Evolutionary conservation across 2,113 vertebrate species (phyloP).

Genomic region (Brachypteracias leptosomus): DNA sequence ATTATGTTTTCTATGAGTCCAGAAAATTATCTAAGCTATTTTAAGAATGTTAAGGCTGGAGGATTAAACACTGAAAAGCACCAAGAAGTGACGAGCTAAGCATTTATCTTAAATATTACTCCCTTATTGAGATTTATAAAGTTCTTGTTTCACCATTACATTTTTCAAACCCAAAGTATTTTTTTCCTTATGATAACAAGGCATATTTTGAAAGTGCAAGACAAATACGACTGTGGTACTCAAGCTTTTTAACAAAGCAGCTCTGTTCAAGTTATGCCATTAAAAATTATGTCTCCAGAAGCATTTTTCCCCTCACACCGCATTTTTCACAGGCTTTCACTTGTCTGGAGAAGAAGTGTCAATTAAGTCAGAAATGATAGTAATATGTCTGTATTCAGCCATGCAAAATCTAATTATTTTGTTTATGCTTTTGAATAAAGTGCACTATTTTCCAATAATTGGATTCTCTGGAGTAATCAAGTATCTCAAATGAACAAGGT

Average conservation of each 20-base stretch:
- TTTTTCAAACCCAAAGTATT: neutral
- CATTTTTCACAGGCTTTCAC: neutral
- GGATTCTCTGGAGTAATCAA: neutral
- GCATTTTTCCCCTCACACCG: neutral
- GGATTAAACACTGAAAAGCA: slow-evolving; percentile 17
- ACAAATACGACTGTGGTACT: neutral
- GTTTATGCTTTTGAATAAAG: neutral
- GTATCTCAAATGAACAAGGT: neutral
- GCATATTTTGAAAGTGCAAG: neutral
- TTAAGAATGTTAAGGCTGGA: slow-evolving; percentile 8
- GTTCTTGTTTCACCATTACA: neutral
- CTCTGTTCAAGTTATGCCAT: neutral
- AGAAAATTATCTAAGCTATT: slow-evolving; percentile 23
- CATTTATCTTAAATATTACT: neutral
- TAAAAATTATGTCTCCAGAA: neutral
- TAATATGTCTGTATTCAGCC: neutral
- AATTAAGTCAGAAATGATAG: neutral
- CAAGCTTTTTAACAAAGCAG: neutral
- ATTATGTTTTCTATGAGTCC: neutral
- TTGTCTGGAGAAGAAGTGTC: neutral
- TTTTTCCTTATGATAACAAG: neutral
- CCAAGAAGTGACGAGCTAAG: neutral
- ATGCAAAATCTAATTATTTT: neutral
- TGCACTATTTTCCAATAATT: neutral
- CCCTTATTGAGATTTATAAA: neutral